Base-by-base conservation (phyloP, 2,797 vertebrate species). In the Zalophus californianus region DNA sequence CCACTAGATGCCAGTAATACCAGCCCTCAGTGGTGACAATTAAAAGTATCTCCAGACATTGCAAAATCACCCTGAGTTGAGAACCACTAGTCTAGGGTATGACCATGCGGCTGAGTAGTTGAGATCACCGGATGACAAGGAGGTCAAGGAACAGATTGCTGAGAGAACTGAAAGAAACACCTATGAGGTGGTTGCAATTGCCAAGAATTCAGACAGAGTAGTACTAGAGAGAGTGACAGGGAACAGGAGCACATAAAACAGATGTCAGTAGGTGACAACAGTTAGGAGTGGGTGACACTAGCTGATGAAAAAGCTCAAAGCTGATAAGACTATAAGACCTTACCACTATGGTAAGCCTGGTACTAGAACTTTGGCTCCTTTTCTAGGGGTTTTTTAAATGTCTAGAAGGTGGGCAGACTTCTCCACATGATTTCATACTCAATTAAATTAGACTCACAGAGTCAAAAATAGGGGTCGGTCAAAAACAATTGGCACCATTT, bases 401-500 rank as follows among this genome's bases (percentile, higher is more conserved):
- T 95, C 95, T 97, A 95, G 96, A 96, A 97, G 94, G 97, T 97
- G 96, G 97, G 95, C 85, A 97, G 96, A 97, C 82, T 94, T 90
- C 72, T 92, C 86, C 93, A 94, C 78, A 72, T 93, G 94, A 96
- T 88, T 92, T 97, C 92, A 90, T 86, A 64, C 75, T 97, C 93
- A 93, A 96, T 97, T 96, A 82, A 97, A 98, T 94, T 93, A 97
- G 97, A 93, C 91, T 72, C 95, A 79, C 75, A 90, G 82, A 98
- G 90, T 94, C 93, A 96, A 98, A 98, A 98, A 96, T 92, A 98
- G 86, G 66, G 97, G 91, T 95, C 68, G 93, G 72, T 95, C 97
- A 98, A 97, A 98, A 95, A 98, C 94, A 94, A 86, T 44, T 13
- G 13, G 97, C 97, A 97, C 97, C 90, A 86, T 96, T 96, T 97